Evolutionary conservation across 2,113 vertebrate genomes (phyloP), one percentile per base, ranked within the genome.

Genomic region (Solenodon paradoxus): DNA sequence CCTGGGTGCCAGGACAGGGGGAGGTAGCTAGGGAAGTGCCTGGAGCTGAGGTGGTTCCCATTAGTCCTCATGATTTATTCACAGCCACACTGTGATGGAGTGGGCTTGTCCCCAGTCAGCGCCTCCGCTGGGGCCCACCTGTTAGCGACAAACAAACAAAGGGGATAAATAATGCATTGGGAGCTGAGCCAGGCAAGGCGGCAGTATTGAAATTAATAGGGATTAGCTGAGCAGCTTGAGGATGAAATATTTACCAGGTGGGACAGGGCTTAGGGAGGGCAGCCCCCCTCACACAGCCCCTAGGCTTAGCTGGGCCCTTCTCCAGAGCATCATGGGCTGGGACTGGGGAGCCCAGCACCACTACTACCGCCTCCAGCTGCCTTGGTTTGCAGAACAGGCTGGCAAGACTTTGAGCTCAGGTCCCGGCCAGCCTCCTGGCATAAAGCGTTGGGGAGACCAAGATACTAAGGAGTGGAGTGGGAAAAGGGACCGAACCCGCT

Each of bases 1-100:
- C 75, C 92, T 96, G 94, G 95, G 95, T 96, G 93, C 95, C 87
- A 93, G 84, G 92, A 55, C 90, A 80, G 53, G n/a, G 35, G 77
- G 42, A 95, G 75, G 72, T 26, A 12, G 93, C 57, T 47, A 74
- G 91, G 83, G 94, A 92, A 96, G 93, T 97, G 96, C 98, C 97
- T 88, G 97, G 94, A 97, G 97, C 96, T 75, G 92, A 97, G 98
- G 98, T 97, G 98, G 98, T 98, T 98, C 98, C 99, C 99, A 99
- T 99, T 99, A 99, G 98, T 99, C 98, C 99, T 99, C 99, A 99
- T 99, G 99, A 99, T 98, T 99, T 99, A 99, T 99, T 99, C 99
- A 99, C 98, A 98, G 98, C 98, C 98, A 97, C 45, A 69, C 93
- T 94, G 98, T 99, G 99, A 99, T 99, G 98, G 99, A 99, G 98